Conservation (phyloP, 1,140 invertebrate genomes). For the Drosophila truncata region DNA sequence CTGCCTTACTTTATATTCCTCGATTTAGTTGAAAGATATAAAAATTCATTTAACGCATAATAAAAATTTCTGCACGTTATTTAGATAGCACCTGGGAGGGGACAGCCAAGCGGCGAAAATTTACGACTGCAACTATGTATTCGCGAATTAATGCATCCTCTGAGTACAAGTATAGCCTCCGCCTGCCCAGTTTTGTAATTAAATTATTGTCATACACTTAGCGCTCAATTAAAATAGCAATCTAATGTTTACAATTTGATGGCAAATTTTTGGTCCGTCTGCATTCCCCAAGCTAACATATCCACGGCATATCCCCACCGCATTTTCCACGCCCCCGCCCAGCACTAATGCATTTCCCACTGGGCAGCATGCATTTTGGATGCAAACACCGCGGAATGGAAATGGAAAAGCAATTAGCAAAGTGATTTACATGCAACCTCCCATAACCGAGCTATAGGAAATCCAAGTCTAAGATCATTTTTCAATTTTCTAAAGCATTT, state of each 20-base stretch:
- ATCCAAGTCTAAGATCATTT: conserved; percentile 34
- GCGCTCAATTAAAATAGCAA: conserved; percentile 66
- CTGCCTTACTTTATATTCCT: conserved; percentile 17
- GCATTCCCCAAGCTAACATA: conserved; percentile 15
- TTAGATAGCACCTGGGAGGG: conserved; percentile 50
- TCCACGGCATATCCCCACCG: conserved; percentile 2
- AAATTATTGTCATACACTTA: conserved; percentile 75
- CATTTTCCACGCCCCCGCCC: conserved; percentile 6
- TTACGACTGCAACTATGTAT: conserved; percentile 53
- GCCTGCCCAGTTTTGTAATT: conserved; percentile 66
- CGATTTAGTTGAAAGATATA: conserved; percentile 63
- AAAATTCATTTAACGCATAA: conserved; percentile 82
- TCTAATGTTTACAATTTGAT: conserved; percentile 77
- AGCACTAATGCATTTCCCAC: conserved; percentile 35
- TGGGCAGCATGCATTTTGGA: conserved; percentile 6
- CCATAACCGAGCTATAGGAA: conserved; percentile 53
- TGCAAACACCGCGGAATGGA: conserved; percentile 31
- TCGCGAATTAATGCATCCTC: conserved; percentile 21
- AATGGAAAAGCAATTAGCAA: conserved; percentile 79
- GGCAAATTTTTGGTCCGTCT: conserved; percentile 58
- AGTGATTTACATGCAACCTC: conserved; percentile 78
- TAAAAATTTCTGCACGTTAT: conserved; percentile 79
- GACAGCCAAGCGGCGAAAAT: conserved; percentile 23
- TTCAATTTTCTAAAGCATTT: conserved; percentile 50
- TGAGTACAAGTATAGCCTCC: not conserved